These are phyloP conservation scores for Parambassis ranga DNA, from an alignment of 2,797 vertebrate species.

Conservation along the genomic window DNA sequence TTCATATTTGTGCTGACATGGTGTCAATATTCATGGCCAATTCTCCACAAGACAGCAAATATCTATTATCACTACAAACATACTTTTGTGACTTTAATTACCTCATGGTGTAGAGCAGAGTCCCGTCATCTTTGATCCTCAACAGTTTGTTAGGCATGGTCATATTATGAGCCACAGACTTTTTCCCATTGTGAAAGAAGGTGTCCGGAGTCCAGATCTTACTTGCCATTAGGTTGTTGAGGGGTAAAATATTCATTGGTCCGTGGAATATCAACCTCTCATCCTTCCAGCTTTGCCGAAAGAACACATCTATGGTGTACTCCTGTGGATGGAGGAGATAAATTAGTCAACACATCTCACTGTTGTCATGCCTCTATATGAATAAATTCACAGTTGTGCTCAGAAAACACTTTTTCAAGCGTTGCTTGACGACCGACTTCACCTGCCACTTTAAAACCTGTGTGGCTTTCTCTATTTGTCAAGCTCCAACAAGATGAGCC, in stretches of 20 bases:
- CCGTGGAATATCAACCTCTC: conserved; percentile 95
- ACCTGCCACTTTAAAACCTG: conserved; percentile 22
- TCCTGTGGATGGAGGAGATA: conserved; percentile 79
- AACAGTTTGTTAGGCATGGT: conserved; percentile 98
- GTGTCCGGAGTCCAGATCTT: conserved; percentile 99
- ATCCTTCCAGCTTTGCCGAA: conserved; percentile 97
- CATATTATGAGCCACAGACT: conserved; percentile 99
- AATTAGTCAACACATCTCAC: not conserved
- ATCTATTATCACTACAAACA: too few species aligned
- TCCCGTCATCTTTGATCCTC: conserved; percentile 95
- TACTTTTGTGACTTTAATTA: conserved; percentile 46
- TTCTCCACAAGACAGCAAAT: not conserved
- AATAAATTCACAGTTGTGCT: too few species aligned
- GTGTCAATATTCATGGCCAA: not conserved
- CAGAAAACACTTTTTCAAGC: too few species aligned
- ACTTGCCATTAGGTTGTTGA: conserved; percentile 99
- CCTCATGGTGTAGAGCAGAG: conserved; percentile 96
- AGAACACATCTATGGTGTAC: conserved; percentile 99
- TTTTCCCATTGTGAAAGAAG: conserved; percentile 98
- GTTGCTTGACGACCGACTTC: conserved; percentile 29
- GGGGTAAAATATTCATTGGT: conserved; percentile 95
- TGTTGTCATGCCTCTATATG: not conserved
- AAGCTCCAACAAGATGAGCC: conserved; percentile 39
- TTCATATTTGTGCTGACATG: not conserved
- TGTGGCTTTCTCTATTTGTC: conserved; percentile 19